phyloP scores from a whole-genome alignment of 2,113 vertebrate species.

The Sorex fumeus region DNA sequence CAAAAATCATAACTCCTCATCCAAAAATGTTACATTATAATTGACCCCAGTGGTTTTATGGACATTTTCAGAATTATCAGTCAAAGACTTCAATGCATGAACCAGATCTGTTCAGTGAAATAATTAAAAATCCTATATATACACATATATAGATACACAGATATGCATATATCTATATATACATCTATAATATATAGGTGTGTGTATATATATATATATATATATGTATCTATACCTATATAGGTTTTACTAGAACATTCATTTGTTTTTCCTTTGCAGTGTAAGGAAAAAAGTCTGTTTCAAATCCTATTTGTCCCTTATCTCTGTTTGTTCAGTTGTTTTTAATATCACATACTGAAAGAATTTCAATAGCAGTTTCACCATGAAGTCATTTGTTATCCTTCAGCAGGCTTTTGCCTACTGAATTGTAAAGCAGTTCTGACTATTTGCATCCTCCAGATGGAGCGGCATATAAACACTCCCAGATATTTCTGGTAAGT shows the following conservation, averaged over 20 bases:
- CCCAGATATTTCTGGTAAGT: slow-evolving; percentile 92
- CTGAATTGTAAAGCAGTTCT: slow-evolving; percentile 98
- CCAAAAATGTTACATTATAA: slow-evolving; percentile 65
- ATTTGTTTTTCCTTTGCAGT: slow-evolving; percentile 88
- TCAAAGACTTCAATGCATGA: slow-evolving; percentile 67
- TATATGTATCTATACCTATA: slow-evolving; percentile 70
- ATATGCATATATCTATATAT: not conserved
- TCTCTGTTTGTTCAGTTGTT: slow-evolving; percentile 99
- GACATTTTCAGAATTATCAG: slow-evolving; percentile 43
- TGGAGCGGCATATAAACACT: slow-evolving; percentile 94
- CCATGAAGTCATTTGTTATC: slow-evolving; percentile 99
- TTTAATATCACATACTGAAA: slow-evolving; percentile 99
- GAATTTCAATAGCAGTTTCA: slow-evolving; percentile 99
- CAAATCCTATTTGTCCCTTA: slow-evolving; percentile 99
- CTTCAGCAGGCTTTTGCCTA: slow-evolving; percentile 97
- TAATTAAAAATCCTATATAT: slow-evolving; percentile 67
- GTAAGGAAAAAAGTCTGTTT: slow-evolving; percentile 92
- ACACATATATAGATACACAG: not conserved
- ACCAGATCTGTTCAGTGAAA: slow-evolving; percentile 76
- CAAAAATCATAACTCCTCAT: slow-evolving; percentile 5
- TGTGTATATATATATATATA: not conserved
- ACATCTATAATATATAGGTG: not conserved
- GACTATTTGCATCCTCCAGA: slow-evolving; percentile 98
- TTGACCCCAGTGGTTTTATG: slow-evolving; percentile 61
- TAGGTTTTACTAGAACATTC: slow-evolving; percentile 79